Evolutionary conservation across 2,113 vertebrate species (phyloP).

Genomic region (Oryzias curvinotus): DNA sequence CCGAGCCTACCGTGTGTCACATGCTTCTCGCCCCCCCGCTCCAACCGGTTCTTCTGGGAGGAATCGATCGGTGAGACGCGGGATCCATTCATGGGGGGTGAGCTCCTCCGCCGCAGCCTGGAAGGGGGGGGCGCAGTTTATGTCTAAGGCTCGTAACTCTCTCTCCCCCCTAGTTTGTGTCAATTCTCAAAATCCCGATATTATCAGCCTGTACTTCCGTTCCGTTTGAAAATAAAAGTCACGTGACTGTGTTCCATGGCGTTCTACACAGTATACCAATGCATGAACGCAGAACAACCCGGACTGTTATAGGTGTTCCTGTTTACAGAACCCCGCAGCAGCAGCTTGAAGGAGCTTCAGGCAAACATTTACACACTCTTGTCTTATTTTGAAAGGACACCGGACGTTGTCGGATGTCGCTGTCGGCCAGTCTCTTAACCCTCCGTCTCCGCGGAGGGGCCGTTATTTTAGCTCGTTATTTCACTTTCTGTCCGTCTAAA

Average conservation of each 20-base stretch:
- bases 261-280: not conserved
- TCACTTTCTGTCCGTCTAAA: not conserved
- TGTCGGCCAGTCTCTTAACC: not conserved
- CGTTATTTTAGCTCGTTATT: constrained; percentile 32
- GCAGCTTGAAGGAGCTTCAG: fast-evolving
- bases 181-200: constrained; percentile 37
- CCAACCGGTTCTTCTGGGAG: not conserved
- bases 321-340: not conserved
- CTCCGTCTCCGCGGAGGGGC: too few relatives aligned
- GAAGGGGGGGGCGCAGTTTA: constrained; percentile 36
- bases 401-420: constrained; percentile 22
- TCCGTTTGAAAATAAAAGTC: constrained; percentile 29
- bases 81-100: constrained; percentile 48
- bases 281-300: fast-evolving
- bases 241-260: fast-evolving
- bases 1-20: constrained; percentile 13
- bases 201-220: fast-evolving
- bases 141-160: constrained; percentile 57
- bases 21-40: constrained; percentile 4
- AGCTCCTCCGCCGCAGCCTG: constrained; percentile 11
- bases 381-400: constrained; percentile 41
- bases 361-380: fast-evolving
- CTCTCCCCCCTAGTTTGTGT: constrained; percentile 20
- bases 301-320: fast-evolving
- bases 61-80: not conserved